Base-by-base conservation (phyloP, 2,113 vertebrate species). In the Colius striatus region DNA sequence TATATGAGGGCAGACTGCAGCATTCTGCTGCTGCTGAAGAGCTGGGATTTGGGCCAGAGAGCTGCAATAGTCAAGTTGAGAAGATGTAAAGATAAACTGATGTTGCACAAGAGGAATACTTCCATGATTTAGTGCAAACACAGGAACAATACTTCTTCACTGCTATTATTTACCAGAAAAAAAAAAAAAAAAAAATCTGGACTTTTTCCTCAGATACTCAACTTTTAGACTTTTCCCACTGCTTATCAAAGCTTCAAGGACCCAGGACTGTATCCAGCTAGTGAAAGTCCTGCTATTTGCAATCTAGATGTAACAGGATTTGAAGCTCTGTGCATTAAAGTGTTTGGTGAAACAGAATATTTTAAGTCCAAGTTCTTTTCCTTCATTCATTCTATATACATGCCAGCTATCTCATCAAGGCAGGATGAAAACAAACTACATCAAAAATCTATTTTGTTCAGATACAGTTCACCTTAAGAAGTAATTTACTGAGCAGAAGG, bases 41-140 rank as follows among this genome's bases (percentile, higher is more conserved):
- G 54, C 70, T 83, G 87, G 75, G 93, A 88, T 43, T 77, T 30
- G 82, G 50, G 71, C 95, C 93, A 96, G 93, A 29, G n/a, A 74
- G 51, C 71, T 77, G 32, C 87, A 50, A 51, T 9, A 87, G 78
- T 66, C 71, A 73, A 71, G 55, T 16, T 27, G 61, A 53, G 79
- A 67, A 75, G 47, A 85, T 1, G 1, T 34, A 54, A 71, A 95
- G 34, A 57, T 13, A 76, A 74, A 83, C 65, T 1, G 45, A 25
- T 67, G 79, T 36, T 1, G 1, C 0, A 0, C 61, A 57, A 84
- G 41, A 68, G 51, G 30, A 84, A 68, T 90, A 55, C 22, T 85
- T 86, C 71, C 48, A 55, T 0, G 0, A 77, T 32, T 38, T 38
- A 60, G 2, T 66, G 67, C 32, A 83, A 74, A 54, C 26, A 62